Base-by-base conservation (phyloP, 2,888 invertebrate species). In the Caenorhabditis sp. region DNA sequence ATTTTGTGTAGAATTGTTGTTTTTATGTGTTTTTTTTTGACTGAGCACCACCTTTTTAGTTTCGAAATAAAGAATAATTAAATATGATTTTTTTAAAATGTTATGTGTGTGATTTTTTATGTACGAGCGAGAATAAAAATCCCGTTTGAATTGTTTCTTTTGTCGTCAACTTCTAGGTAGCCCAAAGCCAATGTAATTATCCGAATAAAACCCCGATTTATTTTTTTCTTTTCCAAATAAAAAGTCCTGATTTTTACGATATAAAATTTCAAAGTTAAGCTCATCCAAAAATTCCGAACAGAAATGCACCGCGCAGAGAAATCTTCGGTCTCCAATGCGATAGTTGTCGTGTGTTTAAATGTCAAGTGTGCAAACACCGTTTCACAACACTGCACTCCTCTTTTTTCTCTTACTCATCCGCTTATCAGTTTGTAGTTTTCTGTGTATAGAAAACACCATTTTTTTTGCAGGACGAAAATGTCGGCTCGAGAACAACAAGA, bases 401-500 rank as follows among this genome's bases (percentile, higher is more conserved):
- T 43, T 1, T 36, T n/a, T 64, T 54, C 31, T 62, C 55, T 55
- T 53, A 10, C 23, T 53, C 8, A 24, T 43, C 27, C 21, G 21
- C 63, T 55, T 55, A 23, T 26, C 26, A 17, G 12, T 55, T 24
- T 26, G 12, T 26, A 26, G 21, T 24, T 55, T 24, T 26, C 10
- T 55, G 17, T 26, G 2, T n/a, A 14, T 55, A 23, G 8, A 24
- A 10, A 12, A 23, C 12, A 23, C 23, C 14, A 8, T 53, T 53
- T 53, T 53, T 53, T 21, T 53, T 53, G 4, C 4, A 53, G 23
- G 24, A 2, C 1, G 3, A 26, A 58, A 58, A 73, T 73, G 73
- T 66, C 66, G 23, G 51, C 61, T 61, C 68, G 67, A 57, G 81
- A 81, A 58, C 78, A 81, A 51, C 81, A 81, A 49, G 72, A 71